Conservation (phyloP, 2,888 invertebrate genomes). For the Parapristionchus giblindavisi region DNA sequence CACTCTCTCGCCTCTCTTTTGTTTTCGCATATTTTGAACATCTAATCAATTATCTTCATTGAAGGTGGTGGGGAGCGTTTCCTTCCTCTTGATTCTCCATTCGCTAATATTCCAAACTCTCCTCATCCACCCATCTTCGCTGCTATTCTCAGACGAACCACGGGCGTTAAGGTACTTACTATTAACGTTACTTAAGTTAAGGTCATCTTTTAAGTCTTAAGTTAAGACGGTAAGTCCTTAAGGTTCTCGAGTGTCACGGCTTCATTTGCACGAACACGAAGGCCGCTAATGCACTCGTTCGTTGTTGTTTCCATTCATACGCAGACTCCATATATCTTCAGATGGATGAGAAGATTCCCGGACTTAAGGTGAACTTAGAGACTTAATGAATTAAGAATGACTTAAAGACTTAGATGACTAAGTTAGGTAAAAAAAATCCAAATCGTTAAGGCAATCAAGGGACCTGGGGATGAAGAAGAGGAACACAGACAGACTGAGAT, state of each 20-base stretch:
- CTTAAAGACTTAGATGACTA: background rate
- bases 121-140: conserved; percentile 96
- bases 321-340: conserved; percentile 85
- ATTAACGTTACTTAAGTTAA: background rate
- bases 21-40: too few species aligned
- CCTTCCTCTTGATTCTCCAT: conserved; percentile 92
- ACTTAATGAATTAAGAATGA: conserved; percentile 40
- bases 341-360: conserved; percentile 64
- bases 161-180: conserved; percentile 92
- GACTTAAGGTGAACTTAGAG: conserved; percentile 54
- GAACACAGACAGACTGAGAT: conserved; percentile 30
- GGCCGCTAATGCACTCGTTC: conserved; percentile 88
- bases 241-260: conserved; percentile 90
- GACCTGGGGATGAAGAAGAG: conserved; percentile 47
- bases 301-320: conserved; percentile 95
- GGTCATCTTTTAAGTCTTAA: too few species aligned
- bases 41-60: too few species aligned
- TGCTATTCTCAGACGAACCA: conserved; percentile 91
- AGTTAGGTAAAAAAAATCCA: too few species aligned
- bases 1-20: too few species aligned
- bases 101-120: conserved; percentile 88
- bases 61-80: conserved; percentile 74
- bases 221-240: too few species aligned
- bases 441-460: conserved; percentile 47
- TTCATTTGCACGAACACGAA: conserved; percentile 96